These are phyloP conservation scores for Apostichopus japonicus DNA, from an alignment of 35 echinoderm and acorn worm genomes.

Conservation along the genomic window DNA sequence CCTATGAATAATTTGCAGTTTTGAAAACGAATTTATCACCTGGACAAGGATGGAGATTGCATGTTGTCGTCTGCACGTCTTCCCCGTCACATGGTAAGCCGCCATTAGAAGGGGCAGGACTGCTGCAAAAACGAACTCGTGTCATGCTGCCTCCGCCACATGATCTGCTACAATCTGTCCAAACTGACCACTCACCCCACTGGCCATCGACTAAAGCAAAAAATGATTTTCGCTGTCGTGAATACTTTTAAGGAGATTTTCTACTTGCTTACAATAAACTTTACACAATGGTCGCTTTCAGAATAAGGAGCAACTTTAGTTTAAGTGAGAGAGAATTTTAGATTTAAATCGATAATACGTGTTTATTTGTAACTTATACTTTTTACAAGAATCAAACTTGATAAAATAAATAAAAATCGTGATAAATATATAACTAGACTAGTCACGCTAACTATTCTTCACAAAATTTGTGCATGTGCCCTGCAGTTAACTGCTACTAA, in stretches of 20 bases:
- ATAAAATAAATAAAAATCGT: too few relatives aligned
- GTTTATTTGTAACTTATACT: background rate
- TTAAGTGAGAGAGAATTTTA: background rate
- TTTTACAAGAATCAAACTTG: background rate
- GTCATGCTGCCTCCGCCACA: background rate
- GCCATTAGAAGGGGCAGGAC: background rate
- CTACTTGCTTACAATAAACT: background rate
- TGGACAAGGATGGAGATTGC: background rate
- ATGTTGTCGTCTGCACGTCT: background rate
- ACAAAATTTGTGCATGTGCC: too few relatives aligned
- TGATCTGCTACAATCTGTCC: background rate
- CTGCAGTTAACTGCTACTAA: too few relatives aligned
- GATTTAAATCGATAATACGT: background rate
- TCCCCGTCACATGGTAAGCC: background rate
- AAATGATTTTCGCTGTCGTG: background rate
- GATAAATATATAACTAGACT: too few relatives aligned
- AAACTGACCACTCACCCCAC: background rate
- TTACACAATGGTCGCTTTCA: background rate
- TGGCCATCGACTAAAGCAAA: background rate
- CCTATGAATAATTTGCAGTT: too few relatives aligned
- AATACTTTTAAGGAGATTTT: background rate
- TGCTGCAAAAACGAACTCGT: background rate
- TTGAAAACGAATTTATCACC: background rate
- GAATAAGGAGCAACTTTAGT: background rate
- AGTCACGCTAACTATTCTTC: too few relatives aligned